Percentiles rank a stretch among this genome's conserved stretches.
Conservation (phyloP, 1,140 invertebrate species). For the Papilio glaucus region DNA sequence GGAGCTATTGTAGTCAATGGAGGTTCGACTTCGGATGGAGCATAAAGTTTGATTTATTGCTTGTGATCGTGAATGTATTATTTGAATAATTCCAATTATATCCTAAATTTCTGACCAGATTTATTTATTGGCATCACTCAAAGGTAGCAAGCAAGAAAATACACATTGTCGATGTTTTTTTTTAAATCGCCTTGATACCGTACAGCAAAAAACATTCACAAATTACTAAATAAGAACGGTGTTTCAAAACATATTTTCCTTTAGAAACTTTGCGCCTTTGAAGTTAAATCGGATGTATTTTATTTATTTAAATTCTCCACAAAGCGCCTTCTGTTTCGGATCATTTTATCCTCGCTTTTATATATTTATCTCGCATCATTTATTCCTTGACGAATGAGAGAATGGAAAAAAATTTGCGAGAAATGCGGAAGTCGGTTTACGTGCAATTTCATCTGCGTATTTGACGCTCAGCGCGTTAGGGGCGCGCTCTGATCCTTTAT, state of each 20-base stretch:
- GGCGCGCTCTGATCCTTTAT: conserved; percentile 6
- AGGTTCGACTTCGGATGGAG: neutral
- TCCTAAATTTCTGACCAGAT: no score
- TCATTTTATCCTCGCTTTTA: conserved; percentile 18
- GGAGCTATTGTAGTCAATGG: conserved; percentile 13
- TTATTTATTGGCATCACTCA: no score
- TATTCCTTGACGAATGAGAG: conserved; percentile 45
- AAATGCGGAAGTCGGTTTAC: conserved; percentile 39
- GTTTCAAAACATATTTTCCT: neutral
- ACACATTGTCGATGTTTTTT: neutral
- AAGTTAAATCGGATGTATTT: conserved; percentile 47
- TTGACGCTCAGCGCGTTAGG: neutral
- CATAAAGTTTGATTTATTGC: conserved; percentile 8
- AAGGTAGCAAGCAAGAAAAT: neutral
- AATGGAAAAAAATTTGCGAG: conserved; percentile 43
- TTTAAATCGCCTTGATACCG: neutral
- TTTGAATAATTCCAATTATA: neutral
- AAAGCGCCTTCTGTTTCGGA: conserved; percentile 7
- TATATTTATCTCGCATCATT: conserved; percentile 33
- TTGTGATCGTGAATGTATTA: conserved; percentile 12
- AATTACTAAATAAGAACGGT: conserved; percentile 31
- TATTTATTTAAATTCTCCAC: conserved; percentile 46
- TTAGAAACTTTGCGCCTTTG: conserved; percentile 40
- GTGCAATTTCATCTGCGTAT: conserved; percentile 48
- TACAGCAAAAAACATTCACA: conserved; percentile 24